A percentile compares a stretch with the other conserved stretches of the same genome.
These are phyloP conservation scores for Macrotis lagotis DNA, from an alignment of 2,113 vertebrate species.

Conservation along the genomic window DNA sequence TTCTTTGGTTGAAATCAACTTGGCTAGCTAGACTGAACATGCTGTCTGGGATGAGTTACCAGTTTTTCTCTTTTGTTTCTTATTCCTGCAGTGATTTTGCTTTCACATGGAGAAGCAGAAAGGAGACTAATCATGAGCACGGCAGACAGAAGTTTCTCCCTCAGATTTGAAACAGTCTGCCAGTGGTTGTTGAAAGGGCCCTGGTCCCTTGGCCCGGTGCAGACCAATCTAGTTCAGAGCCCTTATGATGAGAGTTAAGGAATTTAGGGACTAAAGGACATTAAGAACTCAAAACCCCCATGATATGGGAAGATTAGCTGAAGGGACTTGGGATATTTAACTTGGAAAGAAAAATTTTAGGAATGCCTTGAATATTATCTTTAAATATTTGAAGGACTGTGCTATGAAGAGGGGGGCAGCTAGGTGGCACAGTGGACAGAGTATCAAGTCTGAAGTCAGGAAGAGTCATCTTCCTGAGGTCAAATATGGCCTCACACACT, in stretches of 20 bases:
- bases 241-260: background rate
- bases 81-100: slow-evolving; percentile 66
- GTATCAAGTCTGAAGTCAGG: background rate
- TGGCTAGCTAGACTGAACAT: slow-evolving; percentile 62
- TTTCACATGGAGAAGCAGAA: slow-evolving; percentile 55
- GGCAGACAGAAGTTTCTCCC: background rate
- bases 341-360: background rate
- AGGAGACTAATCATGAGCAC: background rate
- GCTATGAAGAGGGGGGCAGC: background rate
- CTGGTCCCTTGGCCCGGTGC: no score
- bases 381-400: background rate
- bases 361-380: background rate
- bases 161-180: background rate
- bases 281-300: background rate
- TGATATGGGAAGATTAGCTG: background rate
- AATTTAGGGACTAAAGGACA: background rate
- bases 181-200: background rate
- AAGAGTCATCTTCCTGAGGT: background rate
- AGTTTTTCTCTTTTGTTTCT: slow-evolving; percentile 67
- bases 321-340: background rate
- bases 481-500: background rate
- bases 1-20: slow-evolving; percentile 58
- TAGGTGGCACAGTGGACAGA: background rate
- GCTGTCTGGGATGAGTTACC: slow-evolving; percentile 77
- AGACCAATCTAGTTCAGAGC: background rate